These are phyloP conservation scores for Pomacea canaliculata DNA, from an alignment of 2,888 invertebrate genomes.

Conservation along the genomic window DNA sequence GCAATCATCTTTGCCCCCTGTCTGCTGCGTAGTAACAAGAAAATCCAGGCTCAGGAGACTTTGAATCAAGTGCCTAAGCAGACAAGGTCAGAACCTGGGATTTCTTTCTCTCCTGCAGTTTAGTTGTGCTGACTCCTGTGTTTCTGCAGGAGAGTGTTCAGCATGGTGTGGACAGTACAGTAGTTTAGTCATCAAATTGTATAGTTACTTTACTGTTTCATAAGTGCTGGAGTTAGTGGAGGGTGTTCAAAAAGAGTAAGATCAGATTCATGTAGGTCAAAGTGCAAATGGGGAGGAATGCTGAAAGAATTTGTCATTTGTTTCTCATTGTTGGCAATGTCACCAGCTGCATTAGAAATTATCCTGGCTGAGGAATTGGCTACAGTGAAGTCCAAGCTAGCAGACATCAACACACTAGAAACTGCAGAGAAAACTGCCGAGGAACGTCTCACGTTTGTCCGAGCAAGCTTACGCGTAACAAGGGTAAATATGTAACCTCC, in stretches of 20 bases:
- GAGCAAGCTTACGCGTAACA: slow-evolving; percentile 68
- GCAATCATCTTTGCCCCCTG: slow-evolving; percentile 97
- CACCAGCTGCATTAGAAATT: slow-evolving; percentile 81
- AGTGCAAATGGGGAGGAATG: too few relatives aligned
- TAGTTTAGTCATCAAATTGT: too few relatives aligned
- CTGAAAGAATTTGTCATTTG: too few relatives aligned
- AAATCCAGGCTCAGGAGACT: slow-evolving; percentile 91
- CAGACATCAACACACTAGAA: slow-evolving; percentile 91
- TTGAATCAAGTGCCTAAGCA: slow-evolving; percentile 90
- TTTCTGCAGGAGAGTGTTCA: too few relatives aligned
- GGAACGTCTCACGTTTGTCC: slow-evolving; percentile 81
- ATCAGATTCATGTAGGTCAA: too few relatives aligned
- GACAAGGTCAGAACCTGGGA: slow-evolving; percentile 74
- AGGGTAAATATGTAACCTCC: slow-evolving; percentile 25
- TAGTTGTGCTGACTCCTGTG: neutral
- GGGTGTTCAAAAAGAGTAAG: too few relatives aligned
- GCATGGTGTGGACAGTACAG: too few relatives aligned
- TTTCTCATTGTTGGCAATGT: slow-evolving; percentile 3
- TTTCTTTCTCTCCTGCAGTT: neutral
- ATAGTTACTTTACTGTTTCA: too few relatives aligned
- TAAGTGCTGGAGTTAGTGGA: too few relatives aligned
- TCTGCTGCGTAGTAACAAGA: slow-evolving; percentile 87
- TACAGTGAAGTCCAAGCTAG: slow-evolving; percentile 86
- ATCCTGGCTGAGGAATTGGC: slow-evolving; percentile 88
- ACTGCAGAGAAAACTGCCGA: slow-evolving; percentile 86